A percentile compares a stretch with the other conserved stretches of the same genome.
Evolutionary conservation across 2,113 vertebrate genomes (phyloP).

Genomic region (Eurypyga helias): DNA sequence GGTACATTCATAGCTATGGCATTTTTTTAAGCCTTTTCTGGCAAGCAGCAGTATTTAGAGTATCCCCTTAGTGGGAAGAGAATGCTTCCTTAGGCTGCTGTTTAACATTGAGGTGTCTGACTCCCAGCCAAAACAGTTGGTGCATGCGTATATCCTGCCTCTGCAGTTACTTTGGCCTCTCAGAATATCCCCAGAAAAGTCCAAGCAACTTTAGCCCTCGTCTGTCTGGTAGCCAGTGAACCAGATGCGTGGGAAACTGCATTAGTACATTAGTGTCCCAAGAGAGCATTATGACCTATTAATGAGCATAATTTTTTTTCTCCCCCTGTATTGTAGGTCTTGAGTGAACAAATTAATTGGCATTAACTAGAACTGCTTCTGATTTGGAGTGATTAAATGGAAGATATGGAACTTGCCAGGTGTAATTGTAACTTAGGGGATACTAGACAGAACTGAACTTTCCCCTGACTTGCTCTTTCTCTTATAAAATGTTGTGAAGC

Average conservation of each 20-base stretch:
- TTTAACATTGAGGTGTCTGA: constrained; percentile 43
- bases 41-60: constrained; percentile 16
- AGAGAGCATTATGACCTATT: constrained; percentile 32
- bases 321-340: background rate
- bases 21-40: background rate
- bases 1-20: constrained; percentile 33
- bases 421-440: constrained; percentile 5
- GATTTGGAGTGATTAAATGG: background rate
- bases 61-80: constrained; percentile 2
- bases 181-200: background rate
- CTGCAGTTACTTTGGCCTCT: constrained; percentile 34
- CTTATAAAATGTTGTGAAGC: constrained; percentile 5
- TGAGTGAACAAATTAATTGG: constrained; percentile 33
- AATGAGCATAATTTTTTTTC: background rate
- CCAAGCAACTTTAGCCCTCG: background rate
- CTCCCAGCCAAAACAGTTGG: background rate
- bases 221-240: background rate
- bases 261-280: background rate
- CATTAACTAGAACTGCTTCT: constrained; percentile 45
- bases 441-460: constrained; percentile 64
- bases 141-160: constrained; percentile 35
- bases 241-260: constrained; percentile 1
- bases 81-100: constrained; percentile 34
- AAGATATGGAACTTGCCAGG: constrained; percentile 37
- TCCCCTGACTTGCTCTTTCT: constrained; percentile 51